Evolutionary conservation across 2,113 vertebrate genomes (phyloP).

Genomic region (Boulengeromyrus knoepffleri): DNA sequence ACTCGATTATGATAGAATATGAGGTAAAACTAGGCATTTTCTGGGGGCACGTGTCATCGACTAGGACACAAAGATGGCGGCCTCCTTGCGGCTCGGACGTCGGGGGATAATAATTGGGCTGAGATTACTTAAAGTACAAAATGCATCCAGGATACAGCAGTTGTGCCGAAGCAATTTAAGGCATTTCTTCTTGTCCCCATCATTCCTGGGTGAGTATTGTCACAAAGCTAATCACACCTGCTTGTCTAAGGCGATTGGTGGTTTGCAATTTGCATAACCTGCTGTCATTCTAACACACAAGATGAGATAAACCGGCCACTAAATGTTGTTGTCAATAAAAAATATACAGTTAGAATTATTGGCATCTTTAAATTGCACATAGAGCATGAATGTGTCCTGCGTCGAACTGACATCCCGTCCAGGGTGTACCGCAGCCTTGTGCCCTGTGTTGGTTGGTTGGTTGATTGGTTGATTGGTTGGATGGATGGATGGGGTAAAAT

Average conservation of each 20-base stretch:
- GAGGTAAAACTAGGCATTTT: slow-evolving; percentile 1
- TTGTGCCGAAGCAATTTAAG: slow-evolving; percentile 38
- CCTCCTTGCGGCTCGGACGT: slow-evolving; percentile 61
- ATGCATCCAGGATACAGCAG: slow-evolving; percentile 31
- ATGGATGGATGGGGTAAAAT: neutral
- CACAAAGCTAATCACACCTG: neutral
- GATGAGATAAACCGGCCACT: neutral
- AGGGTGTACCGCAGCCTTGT: neutral
- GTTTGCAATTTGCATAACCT: neutral
- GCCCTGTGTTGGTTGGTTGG: neutral
- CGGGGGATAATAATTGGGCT: slow-evolving; percentile 50
- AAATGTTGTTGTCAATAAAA: neutral
- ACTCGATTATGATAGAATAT: neutral
- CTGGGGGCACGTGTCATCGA: neutral
- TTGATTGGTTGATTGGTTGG: neutral
- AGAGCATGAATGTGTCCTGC: neutral
- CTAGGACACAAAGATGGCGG: slow-evolving; percentile 61
- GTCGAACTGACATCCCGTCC: neutral
- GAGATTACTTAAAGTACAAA: slow-evolving; percentile 42
- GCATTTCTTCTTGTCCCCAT: slow-evolving; percentile 47
- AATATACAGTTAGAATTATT: neutral
- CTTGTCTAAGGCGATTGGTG: neutral
- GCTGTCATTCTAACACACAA: neutral
- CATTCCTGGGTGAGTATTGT: slow-evolving; percentile 53
- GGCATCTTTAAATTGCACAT: neutral